Evolutionary conservation across 2,797 vertebrate species (phyloP), one percentile per base, ranked within the genome.

Genomic region (Gambusia yucatana): DNA sequence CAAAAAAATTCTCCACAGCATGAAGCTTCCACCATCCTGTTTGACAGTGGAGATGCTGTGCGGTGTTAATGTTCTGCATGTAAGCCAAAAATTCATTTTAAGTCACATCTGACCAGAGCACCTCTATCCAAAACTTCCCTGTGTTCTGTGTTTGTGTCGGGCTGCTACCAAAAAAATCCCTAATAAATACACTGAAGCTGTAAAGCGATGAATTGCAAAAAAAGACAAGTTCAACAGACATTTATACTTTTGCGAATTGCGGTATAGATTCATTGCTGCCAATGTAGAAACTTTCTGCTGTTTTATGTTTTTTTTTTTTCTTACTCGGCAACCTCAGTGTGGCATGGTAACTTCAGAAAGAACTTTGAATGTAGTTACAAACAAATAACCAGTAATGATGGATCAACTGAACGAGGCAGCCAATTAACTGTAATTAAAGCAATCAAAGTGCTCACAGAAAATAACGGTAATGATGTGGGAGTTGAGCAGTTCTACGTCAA

Each of bases 391-490:
- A 77, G 79, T 86, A 87, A 94, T 87, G 92, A 91, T 78, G 83
- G 89, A 90, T 93, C 67, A 84, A 82, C 88, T 78, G 79, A 87
- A 83, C 4, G 46, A 86, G 84, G 88, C 79, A 77, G 84, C 85
- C 90, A 92, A 93, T 94, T 93, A 94, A 90, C 85, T 90, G 39
- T 88, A 93, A 94, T 95, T 93, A 94, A 87, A 76, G 82, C 91
- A 94, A 94, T 95, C 92, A 94, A 90, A 92, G 91, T 76, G 76
- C 89, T 91, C 76, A 44, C 74, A 57, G 89, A 91, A 93, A 93
- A 87, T 80, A 88, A 85, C 87, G 86, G 50, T 87, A 90, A 92
- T 91, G 90, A 92, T 83, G 77, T 78, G 84, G 79, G 82, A 89
- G 82, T 79, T 91, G 76, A 63, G 79, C 82, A 78, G 22, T 88